Evolutionary conservation across 2,797 vertebrate genomes (phyloP).

Genomic region (Caiman crocodilus): DNA sequence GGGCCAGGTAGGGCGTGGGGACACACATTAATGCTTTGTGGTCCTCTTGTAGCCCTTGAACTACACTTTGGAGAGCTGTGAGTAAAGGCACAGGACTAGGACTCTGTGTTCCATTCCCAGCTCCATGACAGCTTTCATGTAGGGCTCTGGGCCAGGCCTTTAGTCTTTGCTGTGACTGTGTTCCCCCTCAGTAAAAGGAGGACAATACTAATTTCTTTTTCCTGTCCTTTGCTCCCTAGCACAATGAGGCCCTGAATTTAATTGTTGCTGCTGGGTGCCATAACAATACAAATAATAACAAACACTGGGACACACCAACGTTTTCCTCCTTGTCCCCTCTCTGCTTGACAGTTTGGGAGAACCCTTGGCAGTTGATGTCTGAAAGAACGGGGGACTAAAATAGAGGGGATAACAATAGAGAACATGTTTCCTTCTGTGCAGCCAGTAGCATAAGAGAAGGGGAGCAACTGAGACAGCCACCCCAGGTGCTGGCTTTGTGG

Average conservation of each 20-base stretch:
- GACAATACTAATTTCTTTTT: not conserved
- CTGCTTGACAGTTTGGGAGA: not conserved
- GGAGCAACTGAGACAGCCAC: too few relatives aligned
- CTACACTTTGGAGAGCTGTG: too few relatives aligned
- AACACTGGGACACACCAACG: not conserved
- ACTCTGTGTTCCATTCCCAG: not conserved
- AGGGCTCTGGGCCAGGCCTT: not conserved
- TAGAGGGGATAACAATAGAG: not conserved
- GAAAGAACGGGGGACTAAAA: not conserved
- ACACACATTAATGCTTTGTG: too few relatives aligned
- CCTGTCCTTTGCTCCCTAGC: not conserved
- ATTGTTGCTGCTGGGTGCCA: not conserved
- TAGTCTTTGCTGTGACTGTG: not conserved
- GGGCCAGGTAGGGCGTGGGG: too few relatives aligned
- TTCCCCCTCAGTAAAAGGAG: not conserved
- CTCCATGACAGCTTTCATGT: constrained; percentile 25
- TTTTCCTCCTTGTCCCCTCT: not conserved
- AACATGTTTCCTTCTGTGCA: rapidly evolving
- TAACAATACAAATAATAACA: not conserved
- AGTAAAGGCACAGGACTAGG: not conserved
- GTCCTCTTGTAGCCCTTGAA: too few relatives aligned
- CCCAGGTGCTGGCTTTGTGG: too few relatives aligned
- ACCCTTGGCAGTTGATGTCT: not conserved
- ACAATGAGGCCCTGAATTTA: not conserved
- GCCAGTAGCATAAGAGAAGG: too few relatives aligned